These are phyloP conservation scores for Grantiella picta DNA, from an alignment of 2,113 vertebrate genomes.

Conservation along the genomic window DNA sequence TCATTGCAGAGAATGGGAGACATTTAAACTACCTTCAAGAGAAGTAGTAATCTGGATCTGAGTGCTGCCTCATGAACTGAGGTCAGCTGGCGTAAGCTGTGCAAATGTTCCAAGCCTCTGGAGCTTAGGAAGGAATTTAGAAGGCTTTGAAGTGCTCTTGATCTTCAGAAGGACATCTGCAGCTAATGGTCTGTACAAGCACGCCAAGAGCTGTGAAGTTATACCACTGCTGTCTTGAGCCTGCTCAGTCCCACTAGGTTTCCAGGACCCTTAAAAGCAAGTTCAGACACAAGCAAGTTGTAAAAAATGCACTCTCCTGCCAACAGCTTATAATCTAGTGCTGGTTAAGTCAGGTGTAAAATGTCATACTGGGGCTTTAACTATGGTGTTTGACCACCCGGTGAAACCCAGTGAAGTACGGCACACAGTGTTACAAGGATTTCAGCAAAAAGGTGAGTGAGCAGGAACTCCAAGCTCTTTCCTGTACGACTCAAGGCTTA, in stretches of 20 bases:
- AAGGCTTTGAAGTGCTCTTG: conserved; percentile 53
- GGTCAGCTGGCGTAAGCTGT: conserved; percentile 7
- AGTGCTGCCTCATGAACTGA: conserved; percentile 1
- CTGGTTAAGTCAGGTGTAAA: conserved; percentile 40
- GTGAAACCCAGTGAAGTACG: neutral
- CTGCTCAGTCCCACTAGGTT: neutral
- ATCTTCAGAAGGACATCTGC: conserved; percentile 55
- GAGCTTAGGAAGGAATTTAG: conserved; percentile 44
- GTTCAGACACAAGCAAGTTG: conserved; percentile 13
- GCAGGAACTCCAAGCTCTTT: neutral
- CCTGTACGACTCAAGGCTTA: neutral
- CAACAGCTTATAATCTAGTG: neutral
- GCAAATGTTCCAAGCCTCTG: conserved; percentile 39
- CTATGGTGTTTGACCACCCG: neutral
- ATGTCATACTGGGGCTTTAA: conserved; percentile 43
- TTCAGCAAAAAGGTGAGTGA: neutral
- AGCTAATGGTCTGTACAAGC: conserved; percentile 34
- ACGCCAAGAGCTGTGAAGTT: neutral
- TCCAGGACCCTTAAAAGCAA: neutral
- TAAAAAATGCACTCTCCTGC: neutral
- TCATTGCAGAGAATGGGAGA: neutral
- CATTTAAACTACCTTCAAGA: neutral
- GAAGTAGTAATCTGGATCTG: neutral
- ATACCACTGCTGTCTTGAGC: neutral
- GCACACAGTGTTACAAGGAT: neutral